Evolutionary conservation across 1,140 invertebrate species (phyloP), one percentile per base, ranked within the genome.

Genomic region (Euura lappo): DNA sequence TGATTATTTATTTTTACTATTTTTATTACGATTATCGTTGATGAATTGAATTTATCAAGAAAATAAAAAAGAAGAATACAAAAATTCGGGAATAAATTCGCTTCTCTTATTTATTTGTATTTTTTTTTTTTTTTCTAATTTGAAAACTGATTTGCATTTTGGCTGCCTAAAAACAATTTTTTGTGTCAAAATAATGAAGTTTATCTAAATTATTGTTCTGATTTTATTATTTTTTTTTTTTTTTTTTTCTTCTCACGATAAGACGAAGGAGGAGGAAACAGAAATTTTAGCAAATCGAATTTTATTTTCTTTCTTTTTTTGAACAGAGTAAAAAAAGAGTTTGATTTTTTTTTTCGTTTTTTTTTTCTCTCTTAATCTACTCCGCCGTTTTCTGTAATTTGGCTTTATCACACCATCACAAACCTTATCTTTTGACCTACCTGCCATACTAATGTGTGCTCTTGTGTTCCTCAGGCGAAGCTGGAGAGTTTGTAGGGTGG

Each of bases 401-500:
- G 86, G 80, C 84, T 86, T 83, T 85, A 84, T 79, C 80, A 28
- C 28, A 84, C 84, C 84, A 87, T 86, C 83, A 83, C 28, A 28
- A 60, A 87, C 83, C 85, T 82, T 84, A 87, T 79, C 84, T 87
- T 60, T 60, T 86, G 28, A 87, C 87, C 85, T 88, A 88, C 85
- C 85, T 88, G 87, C 86, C 85, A 81, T 88, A 88, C 87, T 88
- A 88, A 88, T 88, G 85, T 88, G 87, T 88, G 87, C 86, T 88
- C 87, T 88, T 88, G 86, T 88, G 85, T 88, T 88, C 86, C 87
- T 88, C 90, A 93, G 93, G 93, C 91, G 93, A 93, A 91, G 93
- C 92, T 89, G 92, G 92, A 89, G 93, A 94, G 85, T 94, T 93
- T 93, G 92, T 94, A 90, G 92, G 92, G 90, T 94, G 93, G 93